Conservation (phyloP, 2,797 vertebrate genomes). For the Helicolenus hilgendorfi region DNA sequence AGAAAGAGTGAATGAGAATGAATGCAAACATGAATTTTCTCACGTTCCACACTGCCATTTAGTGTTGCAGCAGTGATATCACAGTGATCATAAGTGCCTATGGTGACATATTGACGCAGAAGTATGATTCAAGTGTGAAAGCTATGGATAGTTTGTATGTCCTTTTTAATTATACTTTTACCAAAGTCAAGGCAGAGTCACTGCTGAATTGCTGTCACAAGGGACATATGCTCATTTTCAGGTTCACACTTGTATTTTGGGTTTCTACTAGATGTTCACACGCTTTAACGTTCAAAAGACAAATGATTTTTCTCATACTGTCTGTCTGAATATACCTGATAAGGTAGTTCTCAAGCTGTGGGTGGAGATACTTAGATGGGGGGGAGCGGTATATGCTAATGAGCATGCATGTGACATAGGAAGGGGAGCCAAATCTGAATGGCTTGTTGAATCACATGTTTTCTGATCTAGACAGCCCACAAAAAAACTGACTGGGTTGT, state of each 20-base stretch:
- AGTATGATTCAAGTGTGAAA: not conserved
- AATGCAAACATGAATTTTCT: not conserved
- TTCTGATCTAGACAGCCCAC: rapidly evolving
- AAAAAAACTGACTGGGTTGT: too few relatives aligned
- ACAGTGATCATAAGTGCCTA: conserved; percentile 20
- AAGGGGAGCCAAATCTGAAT: too few relatives aligned
- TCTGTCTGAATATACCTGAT: too few relatives aligned
- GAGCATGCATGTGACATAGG: rapidly evolving
- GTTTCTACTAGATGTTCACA: not conserved
- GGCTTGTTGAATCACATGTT: rapidly evolving
- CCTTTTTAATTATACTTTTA: not conserved
- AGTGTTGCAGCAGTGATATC: not conserved
- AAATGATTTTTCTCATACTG: not conserved
- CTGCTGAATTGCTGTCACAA: not conserved
- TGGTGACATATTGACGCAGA: not conserved
- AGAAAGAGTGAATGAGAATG: too few relatives aligned
- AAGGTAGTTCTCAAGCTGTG: too few relatives aligned
- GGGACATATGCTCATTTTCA: too few relatives aligned
- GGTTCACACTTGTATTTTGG: not conserved
- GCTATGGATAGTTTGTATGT: not conserved
- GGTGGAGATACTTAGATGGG: too few relatives aligned
- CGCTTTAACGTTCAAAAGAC: not conserved
- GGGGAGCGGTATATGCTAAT: too few relatives aligned
- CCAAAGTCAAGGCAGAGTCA: conserved; percentile 31
- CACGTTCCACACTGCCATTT: not conserved